A percentile compares a stretch with the other conserved stretches of the same genome.
phyloP scores from a whole-genome alignment of 2,888 invertebrate species.

The Phlogophora meticulosa region DNA sequence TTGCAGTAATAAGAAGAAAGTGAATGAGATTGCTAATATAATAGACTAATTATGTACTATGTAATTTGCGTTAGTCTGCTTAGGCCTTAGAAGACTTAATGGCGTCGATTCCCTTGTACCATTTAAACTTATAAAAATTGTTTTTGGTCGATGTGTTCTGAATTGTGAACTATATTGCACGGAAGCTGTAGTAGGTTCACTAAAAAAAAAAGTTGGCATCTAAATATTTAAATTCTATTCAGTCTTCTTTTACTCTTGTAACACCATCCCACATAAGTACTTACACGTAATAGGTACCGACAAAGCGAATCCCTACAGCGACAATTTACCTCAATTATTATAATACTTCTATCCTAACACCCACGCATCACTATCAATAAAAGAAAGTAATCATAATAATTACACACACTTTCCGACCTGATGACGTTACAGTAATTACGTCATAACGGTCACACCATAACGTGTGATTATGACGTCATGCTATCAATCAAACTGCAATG shows the following conservation, averaged over 20 bases:
- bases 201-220: too few species aligned
- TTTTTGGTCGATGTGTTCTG: too few species aligned
- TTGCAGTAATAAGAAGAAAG: slow-evolving; percentile 58
- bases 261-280: too few species aligned
- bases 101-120: too few species aligned
- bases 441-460: slow-evolving; percentile 36
- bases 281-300: background rate
- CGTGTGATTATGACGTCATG: slow-evolving; percentile 38
- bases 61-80: slow-evolving; percentile 31
- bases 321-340: slow-evolving; percentile 17
- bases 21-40: slow-evolving; percentile 38
- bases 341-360: slow-evolving; percentile 18
- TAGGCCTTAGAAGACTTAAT: slow-evolving; percentile 10
- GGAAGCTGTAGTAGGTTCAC: too few species aligned
- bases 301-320: background rate
- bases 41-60: slow-evolving; percentile 41
- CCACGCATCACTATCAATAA: slow-evolving; percentile 32
- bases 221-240: too few species aligned
- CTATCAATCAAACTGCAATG: slow-evolving; percentile 45
- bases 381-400: slow-evolving; percentile 61
- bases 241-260: too few species aligned
- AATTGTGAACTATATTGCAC: too few species aligned
- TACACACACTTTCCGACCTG: slow-evolving; percentile 43
- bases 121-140: too few species aligned
- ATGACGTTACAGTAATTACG: slow-evolving; percentile 52